Evolutionary conservation across 2,888 invertebrate genomes (phyloP).

Genomic region (Octodonta nipae): DNA sequence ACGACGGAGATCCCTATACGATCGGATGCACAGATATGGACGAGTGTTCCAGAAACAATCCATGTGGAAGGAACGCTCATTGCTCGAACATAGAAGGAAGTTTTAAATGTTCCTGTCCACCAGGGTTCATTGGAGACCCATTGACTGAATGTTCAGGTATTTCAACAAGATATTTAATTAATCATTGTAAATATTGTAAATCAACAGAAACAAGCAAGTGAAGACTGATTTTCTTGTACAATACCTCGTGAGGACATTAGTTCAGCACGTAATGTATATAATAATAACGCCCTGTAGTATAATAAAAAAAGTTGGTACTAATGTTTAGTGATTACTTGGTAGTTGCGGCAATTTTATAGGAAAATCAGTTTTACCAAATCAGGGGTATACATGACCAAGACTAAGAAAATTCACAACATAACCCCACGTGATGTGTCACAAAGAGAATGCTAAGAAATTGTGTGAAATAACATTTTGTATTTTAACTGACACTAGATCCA

Average conservation of each 20-base stretch:
- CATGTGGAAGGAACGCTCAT: slow-evolving; percentile 64
- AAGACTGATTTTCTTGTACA: slow-evolving; percentile 37
- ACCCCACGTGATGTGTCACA: too few relatives aligned
- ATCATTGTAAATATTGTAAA: slow-evolving; percentile 18
- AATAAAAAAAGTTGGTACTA: background rate
- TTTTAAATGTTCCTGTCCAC: slow-evolving; percentile 69
- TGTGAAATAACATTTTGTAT: too few relatives aligned
- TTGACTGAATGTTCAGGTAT: slow-evolving; percentile 61
- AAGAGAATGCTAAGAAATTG: too few relatives aligned
- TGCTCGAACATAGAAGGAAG: slow-evolving; percentile 70
- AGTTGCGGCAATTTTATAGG: slow-evolving; percentile 1
- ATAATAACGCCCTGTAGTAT: background rate
- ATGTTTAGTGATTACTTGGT: background rate
- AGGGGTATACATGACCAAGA: too few relatives aligned
- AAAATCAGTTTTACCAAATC: slow-evolving; percentile 2
- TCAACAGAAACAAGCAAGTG: slow-evolving; percentile 29
- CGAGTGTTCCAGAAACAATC: slow-evolving; percentile 52
- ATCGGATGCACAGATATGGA: slow-evolving; percentile 60
- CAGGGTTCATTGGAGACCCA: slow-evolving; percentile 71
- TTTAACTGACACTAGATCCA: too few relatives aligned
- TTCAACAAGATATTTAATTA: slow-evolving; percentile 4
- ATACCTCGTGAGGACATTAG: too few relatives aligned
- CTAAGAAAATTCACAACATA: too few relatives aligned
- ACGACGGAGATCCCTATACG: slow-evolving; percentile 62
- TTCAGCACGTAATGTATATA: background rate